Conservation (phyloP, 1,140 invertebrate species). For the Sitobion miscanthi region DNA sequence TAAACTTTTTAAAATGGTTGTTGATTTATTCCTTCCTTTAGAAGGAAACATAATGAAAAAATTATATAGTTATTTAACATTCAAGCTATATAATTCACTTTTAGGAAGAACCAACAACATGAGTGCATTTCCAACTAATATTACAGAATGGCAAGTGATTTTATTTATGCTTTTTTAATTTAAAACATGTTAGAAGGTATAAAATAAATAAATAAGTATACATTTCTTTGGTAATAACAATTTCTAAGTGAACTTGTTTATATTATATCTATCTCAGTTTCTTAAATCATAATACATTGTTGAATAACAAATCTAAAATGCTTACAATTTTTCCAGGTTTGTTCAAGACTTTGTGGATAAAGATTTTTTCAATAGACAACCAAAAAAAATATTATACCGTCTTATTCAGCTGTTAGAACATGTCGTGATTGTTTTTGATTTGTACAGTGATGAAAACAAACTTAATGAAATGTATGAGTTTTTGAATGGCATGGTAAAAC, state of each 20-base stretch:
- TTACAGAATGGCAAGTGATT: slow-evolving; percentile 7
- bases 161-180: background rate
- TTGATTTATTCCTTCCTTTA: slow-evolving; percentile 28
- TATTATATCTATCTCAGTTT: background rate
- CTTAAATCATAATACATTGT: background rate
- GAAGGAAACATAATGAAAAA: background rate
- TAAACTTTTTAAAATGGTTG: background rate
- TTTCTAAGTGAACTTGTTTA: background rate
- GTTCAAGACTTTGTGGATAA: slow-evolving; percentile 25
- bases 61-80: slow-evolving; percentile 25
- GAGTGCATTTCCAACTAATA: background rate
- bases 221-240: background rate
- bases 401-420: slow-evolving; percentile 20
- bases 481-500: background rate
- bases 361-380: background rate
- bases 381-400: background rate
- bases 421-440: slow-evolving; percentile 30
- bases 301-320: background rate
- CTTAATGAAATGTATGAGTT: slow-evolving; percentile 11
- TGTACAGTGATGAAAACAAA: slow-evolving; percentile 34
- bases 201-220: background rate
- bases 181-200: background rate
- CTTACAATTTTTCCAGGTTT: slow-evolving; percentile 23
- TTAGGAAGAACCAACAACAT: background rate
- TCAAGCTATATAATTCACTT: slow-evolving; percentile 20